Percentiles rank a stretch among this genome's conserved stretches.
Evolutionary conservation across 2,113 vertebrate species (phyloP).

Genomic region (Manacus vitellinus): DNA sequence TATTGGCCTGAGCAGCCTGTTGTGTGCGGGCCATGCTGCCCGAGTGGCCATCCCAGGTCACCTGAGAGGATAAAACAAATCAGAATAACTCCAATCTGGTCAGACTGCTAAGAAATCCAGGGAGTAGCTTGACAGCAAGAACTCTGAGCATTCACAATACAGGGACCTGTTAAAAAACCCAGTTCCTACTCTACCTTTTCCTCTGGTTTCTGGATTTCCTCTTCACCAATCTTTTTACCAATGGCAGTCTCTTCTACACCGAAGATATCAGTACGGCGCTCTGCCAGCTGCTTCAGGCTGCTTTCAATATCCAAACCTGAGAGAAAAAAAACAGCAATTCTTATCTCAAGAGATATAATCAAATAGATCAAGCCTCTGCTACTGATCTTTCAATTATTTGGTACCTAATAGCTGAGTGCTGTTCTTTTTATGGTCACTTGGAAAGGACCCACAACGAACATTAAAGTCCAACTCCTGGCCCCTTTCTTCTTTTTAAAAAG

Average conservation of each 20-base stretch:
- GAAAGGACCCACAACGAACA: not conserved
- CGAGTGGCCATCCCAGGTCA: slow-evolving; percentile 98
- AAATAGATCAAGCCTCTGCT: not conserved
- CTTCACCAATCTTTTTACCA: slow-evolving; percentile 98
- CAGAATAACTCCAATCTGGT: not conserved
- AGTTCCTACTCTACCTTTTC: slow-evolving; percentile 84
- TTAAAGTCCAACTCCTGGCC: not conserved
- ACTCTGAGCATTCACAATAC: not conserved
- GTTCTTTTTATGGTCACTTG: not conserved
- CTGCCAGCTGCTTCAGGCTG: slow-evolving; percentile 97
- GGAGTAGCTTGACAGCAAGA: not conserved
- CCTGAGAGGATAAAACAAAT: slow-evolving; percentile 68
- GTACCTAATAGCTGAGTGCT: accelerated
- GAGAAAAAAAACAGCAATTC: not conserved
- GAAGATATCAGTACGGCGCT: slow-evolving; percentile 98
- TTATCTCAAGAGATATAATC: not conserved
- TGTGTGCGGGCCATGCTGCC: slow-evolving; percentile 99
- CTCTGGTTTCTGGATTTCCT: slow-evolving; percentile 98
- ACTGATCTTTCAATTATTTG: not conserved
- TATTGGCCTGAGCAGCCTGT: slow-evolving; percentile 97
- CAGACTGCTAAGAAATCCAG: not conserved
- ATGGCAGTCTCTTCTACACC: slow-evolving; percentile 98
- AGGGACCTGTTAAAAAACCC: not conserved
- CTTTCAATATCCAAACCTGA: slow-evolving; percentile 96
- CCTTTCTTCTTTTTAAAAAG: not conserved